These are phyloP conservation scores for Oikopleura dioica DNA, from an alignment of 23 tunicate genomes.

Conservation along the genomic window DNA sequence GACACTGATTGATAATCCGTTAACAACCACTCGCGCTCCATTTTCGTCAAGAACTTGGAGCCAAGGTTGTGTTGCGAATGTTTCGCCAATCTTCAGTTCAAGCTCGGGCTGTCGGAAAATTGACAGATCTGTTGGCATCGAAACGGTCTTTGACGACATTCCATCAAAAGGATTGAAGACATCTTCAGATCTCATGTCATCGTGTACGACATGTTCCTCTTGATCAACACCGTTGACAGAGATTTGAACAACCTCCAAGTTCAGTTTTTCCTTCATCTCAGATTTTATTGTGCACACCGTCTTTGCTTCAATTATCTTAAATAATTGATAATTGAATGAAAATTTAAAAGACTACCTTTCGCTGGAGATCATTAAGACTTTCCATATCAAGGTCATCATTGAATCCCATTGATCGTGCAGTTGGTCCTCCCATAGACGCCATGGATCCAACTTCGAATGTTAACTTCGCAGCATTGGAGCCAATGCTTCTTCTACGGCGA, in stretches of 20 bases:
- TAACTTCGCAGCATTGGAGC: neutral
- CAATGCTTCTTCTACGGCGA: neutral
- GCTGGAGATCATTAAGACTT: neutral
- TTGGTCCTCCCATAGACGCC: neutral
- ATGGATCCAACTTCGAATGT: slow-evolving; percentile 8
- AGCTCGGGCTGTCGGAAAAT: neutral
- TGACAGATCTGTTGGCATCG: neutral
- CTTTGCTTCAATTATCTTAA: neutral
- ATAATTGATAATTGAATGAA: too few relatives aligned
- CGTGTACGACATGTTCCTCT: too few relatives aligned
- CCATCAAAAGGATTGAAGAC: too few relatives aligned
- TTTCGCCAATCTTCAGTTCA: neutral
- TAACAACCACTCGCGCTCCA: neutral
- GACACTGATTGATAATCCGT: neutral
- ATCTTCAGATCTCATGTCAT: too few relatives aligned
- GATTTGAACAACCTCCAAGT: neutral
- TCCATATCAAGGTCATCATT: neutral
- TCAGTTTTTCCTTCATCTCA: neutral
- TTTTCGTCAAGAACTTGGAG: neutral
- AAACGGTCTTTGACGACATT: too few relatives aligned
- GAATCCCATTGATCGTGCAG: neutral
- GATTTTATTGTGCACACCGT: neutral
- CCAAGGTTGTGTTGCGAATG: neutral
- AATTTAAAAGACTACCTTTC: too few relatives aligned
- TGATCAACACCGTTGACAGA: neutral